Evolutionary conservation across 2,113 vertebrate species (phyloP).

Genomic region (Chunga burmeisteri): DNA sequence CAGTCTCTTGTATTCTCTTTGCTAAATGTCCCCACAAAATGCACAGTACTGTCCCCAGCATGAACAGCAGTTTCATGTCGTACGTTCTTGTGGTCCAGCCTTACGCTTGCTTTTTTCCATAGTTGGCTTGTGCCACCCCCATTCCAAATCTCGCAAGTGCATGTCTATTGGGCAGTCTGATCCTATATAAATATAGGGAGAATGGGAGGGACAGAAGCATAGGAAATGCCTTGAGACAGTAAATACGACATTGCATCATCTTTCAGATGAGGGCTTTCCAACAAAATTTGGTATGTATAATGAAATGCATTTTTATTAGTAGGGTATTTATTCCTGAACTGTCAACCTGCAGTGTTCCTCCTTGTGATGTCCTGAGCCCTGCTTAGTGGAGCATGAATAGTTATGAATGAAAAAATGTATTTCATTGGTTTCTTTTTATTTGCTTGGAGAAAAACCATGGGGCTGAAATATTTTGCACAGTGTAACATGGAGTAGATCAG

Average conservation of each 20-base stretch:
- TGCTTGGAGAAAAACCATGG: neutral
- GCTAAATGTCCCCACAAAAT: neutral
- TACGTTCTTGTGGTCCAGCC: neutral
- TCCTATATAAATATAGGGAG: neutral
- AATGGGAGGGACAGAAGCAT: neutral
- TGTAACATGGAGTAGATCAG: neutral
- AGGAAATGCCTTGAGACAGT: neutral
- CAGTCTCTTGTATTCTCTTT: slow-evolving; percentile 47
- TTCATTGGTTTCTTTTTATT: neutral
- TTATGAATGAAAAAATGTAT: neutral
- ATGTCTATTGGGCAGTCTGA: neutral
- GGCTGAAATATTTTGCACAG: neutral
- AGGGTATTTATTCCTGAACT: neutral
- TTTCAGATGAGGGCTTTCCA: neutral
- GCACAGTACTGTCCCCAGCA: slow-evolving; percentile 15
- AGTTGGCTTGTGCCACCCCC: neutral
- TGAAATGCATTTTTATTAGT: neutral
- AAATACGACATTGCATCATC: neutral
- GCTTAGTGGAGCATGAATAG: neutral
- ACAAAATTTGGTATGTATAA: neutral
- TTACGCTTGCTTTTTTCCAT: neutral
- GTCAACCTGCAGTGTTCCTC: neutral
- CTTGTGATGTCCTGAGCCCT: neutral
- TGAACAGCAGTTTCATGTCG: slow-evolving; percentile 30
- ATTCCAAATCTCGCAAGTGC: neutral